phyloP scores from a whole-genome alignment of 1,140 invertebrate species.

The Capitella teleta region DNA sequence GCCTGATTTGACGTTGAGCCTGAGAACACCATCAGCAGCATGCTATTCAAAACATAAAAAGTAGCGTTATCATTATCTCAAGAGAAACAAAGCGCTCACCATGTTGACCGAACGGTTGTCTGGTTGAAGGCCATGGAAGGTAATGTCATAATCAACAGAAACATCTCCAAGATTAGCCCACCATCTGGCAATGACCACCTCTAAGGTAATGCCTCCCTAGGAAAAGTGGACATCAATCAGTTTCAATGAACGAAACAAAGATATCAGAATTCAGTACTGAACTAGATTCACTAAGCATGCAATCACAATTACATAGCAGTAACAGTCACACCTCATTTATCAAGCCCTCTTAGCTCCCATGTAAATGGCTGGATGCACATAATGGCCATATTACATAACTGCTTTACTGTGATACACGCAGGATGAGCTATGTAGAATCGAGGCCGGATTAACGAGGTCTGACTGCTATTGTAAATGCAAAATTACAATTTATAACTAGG shows the following conservation, averaged over 20 bases:
- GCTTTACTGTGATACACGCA: too few relatives aligned
- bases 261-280: too few relatives aligned
- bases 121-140: constrained; percentile 71
- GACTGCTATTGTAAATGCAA: too few relatives aligned
- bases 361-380: too few relatives aligned
- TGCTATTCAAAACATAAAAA: constrained; percentile 39
- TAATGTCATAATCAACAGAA: constrained; percentile 59
- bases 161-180: constrained; percentile 80
- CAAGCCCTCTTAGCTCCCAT: too few relatives aligned
- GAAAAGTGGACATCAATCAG: constrained; percentile 4
- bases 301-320: too few relatives aligned
- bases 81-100: constrained; percentile 25
- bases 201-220: constrained; percentile 63
- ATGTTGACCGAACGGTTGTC: constrained; percentile 27
- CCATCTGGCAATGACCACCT: constrained; percentile 83
- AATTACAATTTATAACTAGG: too few relatives aligned
- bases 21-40: constrained; percentile 63
- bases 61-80: background rate
- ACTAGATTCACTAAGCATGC: too few relatives aligned
- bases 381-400: too few relatives aligned
- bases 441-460: too few relatives aligned
- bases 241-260: background rate
- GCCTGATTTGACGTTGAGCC: constrained; percentile 55
- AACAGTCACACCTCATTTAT: too few relatives aligned
- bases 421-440: too few relatives aligned